Base-by-base conservation (phyloP, 2,888 invertebrate genomes). In the Patella pellucida region DNA sequence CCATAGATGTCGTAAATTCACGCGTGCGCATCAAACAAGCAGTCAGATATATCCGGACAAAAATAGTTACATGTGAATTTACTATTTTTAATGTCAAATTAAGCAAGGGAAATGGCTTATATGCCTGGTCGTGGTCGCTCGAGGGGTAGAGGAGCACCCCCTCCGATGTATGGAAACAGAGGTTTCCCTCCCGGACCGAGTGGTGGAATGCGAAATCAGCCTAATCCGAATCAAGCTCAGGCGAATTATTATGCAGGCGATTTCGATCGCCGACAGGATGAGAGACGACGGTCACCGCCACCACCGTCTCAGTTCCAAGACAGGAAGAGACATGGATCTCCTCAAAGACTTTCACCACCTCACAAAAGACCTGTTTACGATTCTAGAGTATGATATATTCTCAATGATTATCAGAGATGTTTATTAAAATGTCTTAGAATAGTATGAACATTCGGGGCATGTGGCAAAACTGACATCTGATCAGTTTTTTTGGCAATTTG, bases 361-460 rank as follows among this genome's bases (percentile, higher is more conserved):
- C 62, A 62, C 19, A 62, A 62, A 62, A 62, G 62, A 62, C 62
- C 62, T 12, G 62, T 62, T 62, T 62, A 62, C 14, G 62, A 62
- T 62, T 62, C 62, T 62, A 62, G 62, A 62, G 62, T 62, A 62
- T 19, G 62, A 41, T 41, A 41, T 9, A 41, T 41, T 41, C 41
- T 41, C 41, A 5, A 41, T 41, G 41, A 41, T 41, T 9, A 41
- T 9, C 7, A 41, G 41, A 41, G 9, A 41, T 41, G 41, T 41
- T 41, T 41, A 41, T 41, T 41, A 41, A 41, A 41, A 9, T 41
- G 7, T 41, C 41, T 41, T 41, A 41, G 9, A 31, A 31, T 5
- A 5, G 5, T 31, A 31, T 4, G 5, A 31, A 31, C 7, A 31
- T 31, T 31, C 31, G 5, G 31, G 4, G 31, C 2, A 31, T 31